A percentile compares a stretch with the other conserved stretches of the same genome.
These are phyloP conservation scores for Poecilia wingei DNA, from an alignment of 2,797 vertebrate species.

Conservation along the genomic window DNA sequence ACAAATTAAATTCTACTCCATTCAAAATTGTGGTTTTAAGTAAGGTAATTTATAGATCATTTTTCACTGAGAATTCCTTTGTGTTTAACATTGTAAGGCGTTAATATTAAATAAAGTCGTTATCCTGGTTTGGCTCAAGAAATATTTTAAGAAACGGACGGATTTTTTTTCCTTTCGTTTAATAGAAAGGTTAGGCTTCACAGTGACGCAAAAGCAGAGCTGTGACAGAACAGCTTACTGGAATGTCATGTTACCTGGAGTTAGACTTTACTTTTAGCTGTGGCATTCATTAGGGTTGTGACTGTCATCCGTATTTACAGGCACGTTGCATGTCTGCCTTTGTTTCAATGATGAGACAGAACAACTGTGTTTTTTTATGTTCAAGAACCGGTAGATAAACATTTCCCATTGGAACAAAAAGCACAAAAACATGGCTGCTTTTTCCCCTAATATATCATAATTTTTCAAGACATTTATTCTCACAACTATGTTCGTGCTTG, in stretches of 20 bases:
- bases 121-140: constrained; percentile 9
- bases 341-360: background rate
- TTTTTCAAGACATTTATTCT: background rate
- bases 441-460: background rate
- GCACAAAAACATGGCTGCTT: background rate
- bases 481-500: background rate
- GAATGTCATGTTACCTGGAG: constrained; percentile 33
- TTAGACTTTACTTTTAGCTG: constrained; percentile 40
- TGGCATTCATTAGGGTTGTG: constrained; percentile 45
- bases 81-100: constrained; percentile 21
- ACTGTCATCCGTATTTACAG: constrained; percentile 36
- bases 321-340: background rate
- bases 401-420: background rate
- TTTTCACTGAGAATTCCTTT: constrained; percentile 9
- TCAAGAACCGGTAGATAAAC: background rate
- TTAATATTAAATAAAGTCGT: constrained; percentile 39
- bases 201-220: constrained; percentile 12
- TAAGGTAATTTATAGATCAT: constrained; percentile 43
- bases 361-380: background rate
- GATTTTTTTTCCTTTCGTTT: constrained; percentile 39
- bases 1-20: constrained; percentile 29
- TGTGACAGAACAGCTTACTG: constrained; percentile 23
- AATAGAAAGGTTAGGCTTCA: constrained; percentile 53
- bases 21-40: constrained; percentile 38
- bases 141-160: background rate